Evolutionary conservation across 2,888 invertebrate genomes (phyloP).

Genomic region (Margaritifera margaritifera): DNA sequence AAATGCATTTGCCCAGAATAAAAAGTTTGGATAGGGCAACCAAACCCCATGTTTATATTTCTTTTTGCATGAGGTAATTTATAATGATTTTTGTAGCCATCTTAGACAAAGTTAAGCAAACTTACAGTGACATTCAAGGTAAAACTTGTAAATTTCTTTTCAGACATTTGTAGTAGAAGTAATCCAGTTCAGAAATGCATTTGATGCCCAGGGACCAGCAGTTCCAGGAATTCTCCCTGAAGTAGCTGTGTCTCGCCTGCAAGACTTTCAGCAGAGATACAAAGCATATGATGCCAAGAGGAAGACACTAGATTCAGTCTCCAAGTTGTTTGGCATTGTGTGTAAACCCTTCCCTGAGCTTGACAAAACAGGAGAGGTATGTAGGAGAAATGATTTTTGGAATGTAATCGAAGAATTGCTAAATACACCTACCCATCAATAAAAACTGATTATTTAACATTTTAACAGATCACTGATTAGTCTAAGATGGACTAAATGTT

Average conservation of each 20-base stretch:
- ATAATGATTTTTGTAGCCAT: no score
- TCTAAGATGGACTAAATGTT: no score
- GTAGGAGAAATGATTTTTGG: not conserved
- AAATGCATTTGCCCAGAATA: no score
- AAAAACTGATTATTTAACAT: not conserved
- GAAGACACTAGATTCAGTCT: slow-evolving; percentile 72
- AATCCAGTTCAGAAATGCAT: slow-evolving; percentile 73
- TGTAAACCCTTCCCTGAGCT: slow-evolving; percentile 72
- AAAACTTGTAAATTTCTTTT: slow-evolving; percentile 21
- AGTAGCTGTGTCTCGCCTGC: slow-evolving; percentile 68
- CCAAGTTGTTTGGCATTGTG: slow-evolving; percentile 71
- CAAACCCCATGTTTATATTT: no score
- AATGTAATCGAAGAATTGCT: not conserved
- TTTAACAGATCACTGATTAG: not conserved
- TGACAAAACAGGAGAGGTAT: slow-evolving; percentile 72
- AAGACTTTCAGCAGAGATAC: slow-evolving; percentile 71
- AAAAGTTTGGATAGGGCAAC: no score
- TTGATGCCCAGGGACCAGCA: slow-evolving; percentile 72
- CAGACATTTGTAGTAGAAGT: slow-evolving; percentile 73
- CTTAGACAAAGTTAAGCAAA: no score
- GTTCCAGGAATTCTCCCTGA: slow-evolving; percentile 70
- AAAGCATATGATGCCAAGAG: slow-evolving; percentile 68
- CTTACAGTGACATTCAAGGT: no score
- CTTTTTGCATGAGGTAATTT: no score
- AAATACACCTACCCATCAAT: not conserved